phyloP scores from a whole-genome alignment of 2,113 vertebrate species.

The Aspidoscelis tigris region DNA sequence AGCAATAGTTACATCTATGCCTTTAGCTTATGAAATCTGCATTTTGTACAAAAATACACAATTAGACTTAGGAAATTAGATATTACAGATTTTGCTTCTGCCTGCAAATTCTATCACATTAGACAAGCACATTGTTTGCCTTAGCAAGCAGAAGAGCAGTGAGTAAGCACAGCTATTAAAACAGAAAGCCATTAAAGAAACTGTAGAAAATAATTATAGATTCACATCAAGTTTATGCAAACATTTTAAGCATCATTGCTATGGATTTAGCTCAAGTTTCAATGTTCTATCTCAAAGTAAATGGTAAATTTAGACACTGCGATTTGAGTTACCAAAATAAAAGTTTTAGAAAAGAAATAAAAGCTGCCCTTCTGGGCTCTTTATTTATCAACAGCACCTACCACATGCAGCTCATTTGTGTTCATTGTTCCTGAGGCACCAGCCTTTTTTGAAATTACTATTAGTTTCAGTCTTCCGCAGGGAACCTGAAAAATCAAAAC shows the following conservation, averaged over 20 bases:
- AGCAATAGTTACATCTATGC: slow-evolving; percentile 48
- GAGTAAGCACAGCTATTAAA: slow-evolving; percentile 63
- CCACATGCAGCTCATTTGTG: too few species aligned
- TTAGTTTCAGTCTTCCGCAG: too few species aligned
- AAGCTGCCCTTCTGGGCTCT: neutral
- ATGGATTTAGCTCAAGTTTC: slow-evolving; percentile 46
- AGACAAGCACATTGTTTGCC: slow-evolving; percentile 68
- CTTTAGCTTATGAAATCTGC: slow-evolving; percentile 62
- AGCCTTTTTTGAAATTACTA: too few species aligned
- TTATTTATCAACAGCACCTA: too few species aligned
- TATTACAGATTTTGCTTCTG: slow-evolving; percentile 69
- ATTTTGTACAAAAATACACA: slow-evolving; percentile 67
- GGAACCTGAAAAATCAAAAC: too few species aligned
- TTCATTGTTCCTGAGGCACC: too few species aligned
- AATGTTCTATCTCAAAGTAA: slow-evolving; percentile 14
- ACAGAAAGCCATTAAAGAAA: slow-evolving; percentile 64
- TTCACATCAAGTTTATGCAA: slow-evolving; percentile 64
- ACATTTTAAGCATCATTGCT: slow-evolving; percentile 59
- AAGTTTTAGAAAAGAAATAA: neutral
- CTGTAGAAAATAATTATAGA: slow-evolving; percentile 70
- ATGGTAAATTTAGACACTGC: neutral
- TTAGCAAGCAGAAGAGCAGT: slow-evolving; percentile 64
- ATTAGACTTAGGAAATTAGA: slow-evolving; percentile 65
- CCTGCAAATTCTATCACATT: slow-evolving; percentile 64
- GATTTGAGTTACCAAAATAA: neutral